Evolutionary conservation across 2,888 invertebrate genomes (phyloP).

Genomic region (Nemurella pictetii): DNA sequence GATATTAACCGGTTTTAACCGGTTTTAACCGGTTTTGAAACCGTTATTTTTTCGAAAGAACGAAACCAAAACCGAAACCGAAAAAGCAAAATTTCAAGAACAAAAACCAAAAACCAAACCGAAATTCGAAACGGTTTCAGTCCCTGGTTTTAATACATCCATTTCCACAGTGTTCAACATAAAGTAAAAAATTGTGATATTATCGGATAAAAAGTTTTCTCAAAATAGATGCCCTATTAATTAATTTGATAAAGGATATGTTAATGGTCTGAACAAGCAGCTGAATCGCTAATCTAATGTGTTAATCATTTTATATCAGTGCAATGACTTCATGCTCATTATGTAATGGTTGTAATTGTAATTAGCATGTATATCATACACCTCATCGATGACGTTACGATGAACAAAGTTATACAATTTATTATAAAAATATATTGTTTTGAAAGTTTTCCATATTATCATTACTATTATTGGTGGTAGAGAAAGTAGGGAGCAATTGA

Average conservation of each 20-base stretch:
- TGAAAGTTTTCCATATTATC: not conserved
- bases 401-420: not conserved
- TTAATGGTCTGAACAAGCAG: not conserved
- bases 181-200: no score
- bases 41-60: no score
- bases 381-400: not conserved
- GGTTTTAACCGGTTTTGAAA: no score
- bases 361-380: not conserved
- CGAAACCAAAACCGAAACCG: no score
- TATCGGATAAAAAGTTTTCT: not conserved
- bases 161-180: no score
- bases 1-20: no score
- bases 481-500: not conserved
- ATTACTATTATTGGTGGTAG: not conserved
- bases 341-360: not conserved
- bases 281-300: not conserved
- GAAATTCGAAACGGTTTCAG: no score
- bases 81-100: no score
- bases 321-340: not conserved
- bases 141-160: no score
- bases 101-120: no score
- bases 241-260: not conserved
- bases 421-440: not conserved
- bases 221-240: not conserved
- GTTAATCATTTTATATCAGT: not conserved